These are phyloP conservation scores for Linyphia triangularis DNA, from an alignment of 2,888 invertebrate species.

Conservation along the genomic window DNA sequence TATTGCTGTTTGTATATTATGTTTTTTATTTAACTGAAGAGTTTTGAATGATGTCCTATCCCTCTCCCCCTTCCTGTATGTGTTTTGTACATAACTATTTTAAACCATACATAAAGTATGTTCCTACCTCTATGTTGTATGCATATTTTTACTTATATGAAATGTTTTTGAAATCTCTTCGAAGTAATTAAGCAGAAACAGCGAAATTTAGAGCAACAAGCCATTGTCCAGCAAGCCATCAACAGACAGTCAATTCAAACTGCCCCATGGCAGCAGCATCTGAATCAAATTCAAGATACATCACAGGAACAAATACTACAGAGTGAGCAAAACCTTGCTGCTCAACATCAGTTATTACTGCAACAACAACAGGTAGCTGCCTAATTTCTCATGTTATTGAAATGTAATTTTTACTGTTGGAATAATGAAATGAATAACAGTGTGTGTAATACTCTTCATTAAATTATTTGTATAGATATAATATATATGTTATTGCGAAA, in stretches of 20 bases:
- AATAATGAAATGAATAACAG: background rate
- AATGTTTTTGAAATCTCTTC: background rate
- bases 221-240: slow-evolving; percentile 78
- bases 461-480: background rate
- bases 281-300: slow-evolving; percentile 84
- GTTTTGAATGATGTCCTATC: too few species aligned
- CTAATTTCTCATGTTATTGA: background rate
- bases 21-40: too few species aligned
- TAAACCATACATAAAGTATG: background rate
- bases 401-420: background rate
- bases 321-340: slow-evolving; percentile 96
- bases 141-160: background rate
- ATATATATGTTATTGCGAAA: too few species aligned
- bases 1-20: too few species aligned
- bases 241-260: slow-evolving; percentile 78
- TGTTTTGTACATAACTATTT: too few species aligned
- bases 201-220: slow-evolving; percentile 78
- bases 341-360: slow-evolving; percentile 91
- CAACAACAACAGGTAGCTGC: slow-evolving; percentile 92
- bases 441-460: background rate
- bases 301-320: slow-evolving; percentile 93
- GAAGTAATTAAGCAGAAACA: slow-evolving; percentile 78
- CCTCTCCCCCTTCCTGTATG: too few species aligned
- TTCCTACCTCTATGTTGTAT: background rate
- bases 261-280: slow-evolving; percentile 78